Evolutionary conservation across 1,140 invertebrate genomes (phyloP), one percentile per base, ranked within the genome.

Genomic region (Cherax destructor): DNA sequence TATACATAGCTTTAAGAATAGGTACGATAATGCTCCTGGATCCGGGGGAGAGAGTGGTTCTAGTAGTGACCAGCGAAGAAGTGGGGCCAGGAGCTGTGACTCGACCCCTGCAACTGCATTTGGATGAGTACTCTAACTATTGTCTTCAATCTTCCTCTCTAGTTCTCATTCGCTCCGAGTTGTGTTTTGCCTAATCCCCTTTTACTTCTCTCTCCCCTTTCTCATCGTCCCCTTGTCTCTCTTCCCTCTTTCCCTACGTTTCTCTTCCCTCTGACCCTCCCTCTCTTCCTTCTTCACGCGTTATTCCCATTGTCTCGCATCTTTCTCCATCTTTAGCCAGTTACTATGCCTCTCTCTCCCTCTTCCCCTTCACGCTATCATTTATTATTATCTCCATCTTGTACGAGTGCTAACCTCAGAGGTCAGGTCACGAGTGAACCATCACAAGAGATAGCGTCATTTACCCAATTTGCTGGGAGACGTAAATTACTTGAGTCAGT

Each of bases 371-470:
- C 50, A 56, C 49, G 2, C 69, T 21, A 30, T 30, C 18, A 74
- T 24, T 6, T 6, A 74, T 1, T 5, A 24, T 74, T 74, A 74
- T 74, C 69, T 74, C 10, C 11, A 1, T 2, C 3, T 30, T 9
- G 69, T 21, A 3, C 69, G 13, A 74, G 69, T 21, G 5, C 69
- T 74, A 30, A 30, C 21, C n/a, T 7, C 7, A 5, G 69, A 21
- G 69, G 69, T 69, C 61, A 69, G 52, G 61, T 74, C 21, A 30
- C 2, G 69, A 74, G 7, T n/a, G 5, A 9, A 30, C 11, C n/a
- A 30, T 30, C 69, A 74, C 69, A 1, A 74, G n/a, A 74, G 69
- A 74, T 74, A 74, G n/a, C 69, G 69, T 74, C 69, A 74, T 30
- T 74, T 74, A 74, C 69, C 69, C 69, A 74, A 74, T 74, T 74